A percentile compares a stretch with the other conserved stretches of the same genome.
phyloP scores from a whole-genome alignment of 2,888 invertebrate species.

The Bombyx huttoni region DNA sequence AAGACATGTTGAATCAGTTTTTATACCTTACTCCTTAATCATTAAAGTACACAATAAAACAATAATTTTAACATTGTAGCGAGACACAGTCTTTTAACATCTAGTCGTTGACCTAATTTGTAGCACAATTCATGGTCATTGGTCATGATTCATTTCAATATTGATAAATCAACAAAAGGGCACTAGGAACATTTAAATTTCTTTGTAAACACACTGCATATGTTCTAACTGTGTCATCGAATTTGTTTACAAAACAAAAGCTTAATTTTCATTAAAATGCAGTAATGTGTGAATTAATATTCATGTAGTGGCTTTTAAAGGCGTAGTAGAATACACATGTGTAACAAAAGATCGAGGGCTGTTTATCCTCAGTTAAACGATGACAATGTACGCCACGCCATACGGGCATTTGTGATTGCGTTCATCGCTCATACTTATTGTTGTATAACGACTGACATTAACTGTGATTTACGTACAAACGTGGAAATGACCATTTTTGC shows the following conservation, averaged over 20 bases:
- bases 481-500: conserved; percentile 11
- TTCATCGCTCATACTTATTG: conserved; percentile 22
- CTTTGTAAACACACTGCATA: not conserved
- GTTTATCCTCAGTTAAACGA: conserved; percentile 29
- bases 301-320: conserved; percentile 7
- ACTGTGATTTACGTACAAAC: conserved; percentile 18
- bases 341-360: conserved; percentile 14
- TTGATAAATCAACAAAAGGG: not conserved
- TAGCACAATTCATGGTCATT: conserved; percentile 1
- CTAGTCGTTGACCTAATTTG: conserved; percentile 3
- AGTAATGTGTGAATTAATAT: not conserved
- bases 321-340: conserved; percentile 20
- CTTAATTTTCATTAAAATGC: not conserved
- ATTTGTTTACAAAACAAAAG: not conserved
- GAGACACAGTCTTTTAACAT: conserved; percentile 1
- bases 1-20: conserved; percentile 26
- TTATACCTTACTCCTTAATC: not conserved
- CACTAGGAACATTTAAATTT: not conserved
- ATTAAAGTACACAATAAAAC: not conserved
- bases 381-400: conserved; percentile 35
- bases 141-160: not conserved
- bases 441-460: conserved; percentile 23
- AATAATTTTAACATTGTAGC: conserved; percentile 1
- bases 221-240: not conserved
- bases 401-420: conserved; percentile 34